These are phyloP conservation scores for Austrolebias charrua DNA, from an alignment of 2,797 vertebrate species.

Conservation along the genomic window DNA sequence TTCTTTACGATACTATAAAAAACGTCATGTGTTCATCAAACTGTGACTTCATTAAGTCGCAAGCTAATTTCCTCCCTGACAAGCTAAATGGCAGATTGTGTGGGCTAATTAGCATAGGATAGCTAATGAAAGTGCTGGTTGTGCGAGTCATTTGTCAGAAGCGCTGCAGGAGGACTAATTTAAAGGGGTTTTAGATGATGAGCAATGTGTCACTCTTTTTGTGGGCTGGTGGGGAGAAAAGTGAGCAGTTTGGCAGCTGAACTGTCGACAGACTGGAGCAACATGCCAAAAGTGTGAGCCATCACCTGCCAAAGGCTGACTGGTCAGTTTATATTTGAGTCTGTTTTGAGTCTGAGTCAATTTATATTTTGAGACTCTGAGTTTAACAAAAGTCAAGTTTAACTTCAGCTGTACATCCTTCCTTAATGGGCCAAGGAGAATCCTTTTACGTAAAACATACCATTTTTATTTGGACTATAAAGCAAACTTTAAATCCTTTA, in stretches of 20 bases:
- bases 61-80: constrained; percentile 49
- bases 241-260: constrained; percentile 39
- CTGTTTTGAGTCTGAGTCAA: too few species aligned
- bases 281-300: constrained; percentile 39
- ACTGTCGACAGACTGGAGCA: constrained; percentile 20
- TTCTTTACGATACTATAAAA: background rate
- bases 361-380: too few species aligned
- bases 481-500: too few species aligned
- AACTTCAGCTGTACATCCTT: constrained; percentile 25
- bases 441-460: too few species aligned
- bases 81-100: constrained; percentile 51
- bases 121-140: constrained; percentile 49
- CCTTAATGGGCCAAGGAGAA: background rate
- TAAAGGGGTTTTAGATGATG: constrained; percentile 44
- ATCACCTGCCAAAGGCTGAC: constrained; percentile 55
- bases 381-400: constrained; percentile 30
- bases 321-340: constrained; percentile 55
- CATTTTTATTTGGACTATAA: too few species aligned
- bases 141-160: constrained; percentile 43
- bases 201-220: constrained; percentile 48
- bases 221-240: constrained; percentile 15
- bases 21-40: constrained; percentile 23
- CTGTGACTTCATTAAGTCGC: constrained; percentile 16
- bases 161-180: constrained; percentile 41
- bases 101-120: constrained; percentile 55